Percentiles rank a stretch among this genome's conserved stretches.
Conservation (phyloP, 2,113 vertebrate genomes). For the Cisticola juncidis region DNA sequence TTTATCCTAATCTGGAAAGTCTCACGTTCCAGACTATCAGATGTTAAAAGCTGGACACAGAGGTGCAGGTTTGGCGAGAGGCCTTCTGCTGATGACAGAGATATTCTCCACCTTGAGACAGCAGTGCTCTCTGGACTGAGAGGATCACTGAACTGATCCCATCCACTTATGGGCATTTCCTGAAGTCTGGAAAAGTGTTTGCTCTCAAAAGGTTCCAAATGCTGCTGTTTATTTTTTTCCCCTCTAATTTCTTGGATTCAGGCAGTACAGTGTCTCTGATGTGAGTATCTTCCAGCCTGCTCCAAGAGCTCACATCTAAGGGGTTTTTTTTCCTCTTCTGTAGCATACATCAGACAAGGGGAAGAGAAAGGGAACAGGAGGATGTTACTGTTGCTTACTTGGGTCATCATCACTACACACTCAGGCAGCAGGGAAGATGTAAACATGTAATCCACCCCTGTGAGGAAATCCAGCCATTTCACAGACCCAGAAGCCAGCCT, state of each 20-base stretch:
- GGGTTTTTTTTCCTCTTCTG: not conserved
- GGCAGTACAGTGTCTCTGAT: not conserved
- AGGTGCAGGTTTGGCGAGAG: not conserved
- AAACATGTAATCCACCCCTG: conserved; percentile 55
- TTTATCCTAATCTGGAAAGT: not conserved
- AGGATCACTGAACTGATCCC: not conserved
- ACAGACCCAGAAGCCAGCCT: conserved; percentile 16
- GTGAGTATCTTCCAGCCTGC: not conserved
- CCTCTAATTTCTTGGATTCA: not conserved
- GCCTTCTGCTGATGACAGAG: not conserved
- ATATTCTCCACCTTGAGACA: not conserved
- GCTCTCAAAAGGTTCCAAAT: not conserved
- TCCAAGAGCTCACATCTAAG: not conserved
- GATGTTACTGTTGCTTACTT: not conserved
- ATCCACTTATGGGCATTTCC: not conserved
- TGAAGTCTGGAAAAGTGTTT: not conserved
- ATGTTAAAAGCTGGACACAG: not conserved
- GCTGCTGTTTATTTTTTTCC: not conserved
- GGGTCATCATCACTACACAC: not conserved
- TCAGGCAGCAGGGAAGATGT: not conserved
- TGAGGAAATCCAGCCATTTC: conserved; percentile 56
- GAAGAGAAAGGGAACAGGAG: not conserved
- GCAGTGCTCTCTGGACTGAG: not conserved
- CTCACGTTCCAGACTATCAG: not conserved
- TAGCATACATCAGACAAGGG: not conserved